Conservation (phyloP, 2,888 invertebrate genomes). For the Synergus umbraculus region DNA sequence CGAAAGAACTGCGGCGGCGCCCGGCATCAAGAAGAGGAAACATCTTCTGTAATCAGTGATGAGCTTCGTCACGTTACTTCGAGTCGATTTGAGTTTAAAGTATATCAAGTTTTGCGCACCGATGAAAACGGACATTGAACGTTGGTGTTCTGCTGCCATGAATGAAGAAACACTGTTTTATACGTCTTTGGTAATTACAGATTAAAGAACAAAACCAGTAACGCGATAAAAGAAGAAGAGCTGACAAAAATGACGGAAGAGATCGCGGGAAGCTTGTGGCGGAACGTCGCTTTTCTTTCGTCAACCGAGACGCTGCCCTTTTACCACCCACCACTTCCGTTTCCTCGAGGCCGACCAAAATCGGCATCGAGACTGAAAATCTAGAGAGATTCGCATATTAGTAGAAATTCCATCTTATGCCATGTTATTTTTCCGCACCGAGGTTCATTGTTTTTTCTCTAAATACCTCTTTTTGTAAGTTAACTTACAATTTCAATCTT, state of each 20-base stretch:
- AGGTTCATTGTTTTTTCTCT: neutral
- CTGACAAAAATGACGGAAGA: constrained; percentile 51
- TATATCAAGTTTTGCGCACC: constrained; percentile 10
- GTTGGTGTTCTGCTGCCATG: neutral
- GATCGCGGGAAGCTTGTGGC: constrained; percentile 65
- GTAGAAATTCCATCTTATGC: neutral
- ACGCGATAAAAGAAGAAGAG: constrained; percentile 42
- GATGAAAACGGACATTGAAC: neutral
- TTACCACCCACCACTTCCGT: constrained; percentile 56
- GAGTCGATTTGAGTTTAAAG: constrained; percentile 18
- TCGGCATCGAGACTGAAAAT: constrained; percentile 43
- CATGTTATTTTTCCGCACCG: neutral
- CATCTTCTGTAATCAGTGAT: constrained; percentile 25
- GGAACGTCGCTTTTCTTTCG: constrained; percentile 77
- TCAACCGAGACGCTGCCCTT: constrained; percentile 72
- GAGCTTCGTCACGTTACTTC: neutral
- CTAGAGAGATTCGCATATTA: neutral
- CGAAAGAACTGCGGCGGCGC: constrained; percentile 77
- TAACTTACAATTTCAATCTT: neutral
- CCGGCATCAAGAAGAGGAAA: constrained; percentile 67
- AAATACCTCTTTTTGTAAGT: neutral
- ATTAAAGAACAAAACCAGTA: constrained; percentile 41
- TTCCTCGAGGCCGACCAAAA: constrained; percentile 61
- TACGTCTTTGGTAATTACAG: constrained; percentile 18
- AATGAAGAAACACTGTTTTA: constrained; percentile 6